A percentile compares a stretch with the other conserved stretches of the same genome.
phyloP scores from a whole-genome alignment of 2,888 invertebrate species.

The Andricus curvator region DNA sequence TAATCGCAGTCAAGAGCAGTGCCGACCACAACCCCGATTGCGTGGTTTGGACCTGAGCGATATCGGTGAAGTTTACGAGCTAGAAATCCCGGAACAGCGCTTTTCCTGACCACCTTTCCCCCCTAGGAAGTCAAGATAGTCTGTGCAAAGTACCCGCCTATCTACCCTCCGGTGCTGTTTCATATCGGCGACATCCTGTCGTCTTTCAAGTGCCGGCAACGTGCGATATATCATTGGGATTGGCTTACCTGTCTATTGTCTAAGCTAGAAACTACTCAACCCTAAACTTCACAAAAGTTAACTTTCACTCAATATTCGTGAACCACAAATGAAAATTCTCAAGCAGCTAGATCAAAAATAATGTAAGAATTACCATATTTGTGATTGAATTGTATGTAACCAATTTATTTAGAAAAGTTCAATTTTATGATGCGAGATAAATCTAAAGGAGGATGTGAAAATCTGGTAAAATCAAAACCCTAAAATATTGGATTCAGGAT shows the following conservation, averaged over 20 bases:
- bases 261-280: not conserved
- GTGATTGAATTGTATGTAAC: too few relatives aligned
- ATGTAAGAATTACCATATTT: too few relatives aligned
- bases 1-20: slow-evolving; percentile 48
- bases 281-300: not conserved
- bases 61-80: slow-evolving; percentile 62
- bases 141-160: slow-evolving; percentile 54
- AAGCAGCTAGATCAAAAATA: too few relatives aligned
- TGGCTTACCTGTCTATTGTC: slow-evolving; percentile 11
- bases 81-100: slow-evolving; percentile 56
- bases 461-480: not conserved
- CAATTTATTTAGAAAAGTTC: too few relatives aligned
- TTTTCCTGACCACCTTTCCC: slow-evolving; percentile 35
- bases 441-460: not conserved
- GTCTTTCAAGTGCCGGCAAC: slow-evolving; percentile 3
- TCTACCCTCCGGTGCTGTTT: slow-evolving; percentile 53
- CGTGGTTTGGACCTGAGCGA: slow-evolving; percentile 50
- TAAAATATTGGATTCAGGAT: not conserved
- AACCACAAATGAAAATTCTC: not conserved
- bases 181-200: slow-evolving; percentile 16
- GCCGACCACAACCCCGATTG: slow-evolving; percentile 48
- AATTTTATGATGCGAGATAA: too few relatives aligned
- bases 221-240: slow-evolving; percentile 17
- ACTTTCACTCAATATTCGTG: not conserved
- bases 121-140: slow-evolving; percentile 50